Conservation (phyloP, 2,797 vertebrate species). For the Melopsittacus undulatus region DNA sequence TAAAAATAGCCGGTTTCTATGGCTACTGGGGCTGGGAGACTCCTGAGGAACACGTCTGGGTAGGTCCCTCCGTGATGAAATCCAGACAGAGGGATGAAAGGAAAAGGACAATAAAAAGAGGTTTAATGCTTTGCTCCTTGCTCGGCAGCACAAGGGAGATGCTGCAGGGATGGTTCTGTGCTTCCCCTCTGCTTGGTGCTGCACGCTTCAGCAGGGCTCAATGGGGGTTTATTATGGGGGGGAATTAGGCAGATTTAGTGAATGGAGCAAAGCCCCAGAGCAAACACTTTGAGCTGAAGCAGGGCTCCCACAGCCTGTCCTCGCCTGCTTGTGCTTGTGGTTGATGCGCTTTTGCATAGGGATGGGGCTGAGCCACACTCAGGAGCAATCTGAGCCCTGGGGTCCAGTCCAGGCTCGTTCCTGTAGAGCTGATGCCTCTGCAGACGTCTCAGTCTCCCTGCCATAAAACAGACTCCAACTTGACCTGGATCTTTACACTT, state of each 20-base stretch:
- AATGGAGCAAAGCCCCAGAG: background rate
- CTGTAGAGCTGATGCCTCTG: background rate
- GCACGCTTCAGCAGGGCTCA: background rate
- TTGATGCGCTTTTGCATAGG: background rate
- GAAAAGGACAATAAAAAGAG: background rate
- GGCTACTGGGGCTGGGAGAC: slow-evolving; percentile 75
- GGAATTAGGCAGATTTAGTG: background rate
- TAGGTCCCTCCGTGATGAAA: slow-evolving; percentile 50
- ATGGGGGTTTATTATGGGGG: background rate
- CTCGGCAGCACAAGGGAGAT: background rate
- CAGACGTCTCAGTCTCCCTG: background rate
- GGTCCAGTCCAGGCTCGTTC: background rate
- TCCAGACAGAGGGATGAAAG: slow-evolving; percentile 9
- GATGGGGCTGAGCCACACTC: background rate
- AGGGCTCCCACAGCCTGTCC: background rate
- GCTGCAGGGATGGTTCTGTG: background rate
- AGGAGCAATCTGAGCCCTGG: background rate
- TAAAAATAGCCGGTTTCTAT: slow-evolving; percentile 79
- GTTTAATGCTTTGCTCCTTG: background rate
- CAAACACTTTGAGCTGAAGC: background rate
- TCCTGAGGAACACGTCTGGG: slow-evolving; percentile 71
- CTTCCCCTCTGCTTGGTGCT: background rate
- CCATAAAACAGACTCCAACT: background rate
- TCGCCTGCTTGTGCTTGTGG: background rate
- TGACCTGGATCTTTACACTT: background rate